Evolutionary conservation across 2,797 vertebrate species (phyloP).

Genomic region (Prionace glauca): DNA sequence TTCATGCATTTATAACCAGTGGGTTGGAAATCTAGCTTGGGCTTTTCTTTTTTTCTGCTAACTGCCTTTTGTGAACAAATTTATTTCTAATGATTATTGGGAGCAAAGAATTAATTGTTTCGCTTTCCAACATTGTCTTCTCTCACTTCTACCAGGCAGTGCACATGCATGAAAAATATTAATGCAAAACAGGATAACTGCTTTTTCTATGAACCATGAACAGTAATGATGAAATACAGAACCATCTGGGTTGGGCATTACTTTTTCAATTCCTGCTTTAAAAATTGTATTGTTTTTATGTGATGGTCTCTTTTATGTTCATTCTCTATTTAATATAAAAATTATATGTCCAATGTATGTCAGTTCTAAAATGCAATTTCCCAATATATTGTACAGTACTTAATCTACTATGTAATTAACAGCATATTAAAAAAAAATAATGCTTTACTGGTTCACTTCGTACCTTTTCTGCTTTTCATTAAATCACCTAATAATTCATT

Average conservation of each 20-base stretch:
- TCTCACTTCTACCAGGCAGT: neutral
- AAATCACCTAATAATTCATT: neutral
- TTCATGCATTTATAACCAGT: neutral
- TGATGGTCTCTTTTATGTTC: constrained; percentile 17
- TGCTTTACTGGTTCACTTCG: constrained; percentile 6
- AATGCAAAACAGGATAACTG: constrained; percentile 5
- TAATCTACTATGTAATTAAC: constrained; percentile 26
- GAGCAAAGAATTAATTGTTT: neutral
- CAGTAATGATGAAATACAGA: constrained; percentile 17
- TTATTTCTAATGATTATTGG: neutral
- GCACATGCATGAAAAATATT: constrained; percentile 17
- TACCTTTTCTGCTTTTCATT: neutral
- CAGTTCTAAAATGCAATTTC: constrained; percentile 15
- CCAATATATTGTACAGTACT: constrained; percentile 1
- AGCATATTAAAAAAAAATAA: constrained; percentile 1
- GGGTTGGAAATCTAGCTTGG: neutral
- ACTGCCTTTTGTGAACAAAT: neutral
- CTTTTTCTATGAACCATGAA: constrained; percentile 26
- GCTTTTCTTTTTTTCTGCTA: neutral
- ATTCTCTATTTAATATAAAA: constrained; percentile 20
- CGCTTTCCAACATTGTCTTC: constrained; percentile 21
- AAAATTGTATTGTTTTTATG: constrained; percentile 18
- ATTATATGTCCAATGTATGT: neutral
- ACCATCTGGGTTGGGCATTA: constrained; percentile 13
- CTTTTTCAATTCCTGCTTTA: constrained; percentile 27